phyloP scores from a whole-genome alignment of 2,113 vertebrate species.

The Cyanistes caeruleus region DNA sequence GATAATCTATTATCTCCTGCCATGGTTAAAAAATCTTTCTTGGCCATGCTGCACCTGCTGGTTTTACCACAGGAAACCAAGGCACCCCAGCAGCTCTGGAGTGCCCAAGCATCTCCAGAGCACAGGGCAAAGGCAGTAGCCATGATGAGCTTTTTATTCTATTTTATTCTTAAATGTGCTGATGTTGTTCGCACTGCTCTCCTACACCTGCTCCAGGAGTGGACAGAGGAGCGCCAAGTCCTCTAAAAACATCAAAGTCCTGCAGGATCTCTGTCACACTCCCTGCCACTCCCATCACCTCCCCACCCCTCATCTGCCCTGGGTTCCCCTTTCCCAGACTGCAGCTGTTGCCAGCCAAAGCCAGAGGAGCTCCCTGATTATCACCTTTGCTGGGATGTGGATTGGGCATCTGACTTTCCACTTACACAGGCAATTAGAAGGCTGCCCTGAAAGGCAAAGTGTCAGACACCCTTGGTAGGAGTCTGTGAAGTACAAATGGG shows the following conservation, averaged over 20 bases:
- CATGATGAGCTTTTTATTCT: not conserved
- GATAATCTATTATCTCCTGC: not conserved
- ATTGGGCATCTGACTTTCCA: conserved; percentile 43
- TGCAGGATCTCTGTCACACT: not conserved
- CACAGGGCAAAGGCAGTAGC: not conserved
- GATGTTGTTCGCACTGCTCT: rapidly evolving
- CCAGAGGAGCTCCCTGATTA: conserved; percentile 16
- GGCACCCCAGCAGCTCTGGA: not conserved
- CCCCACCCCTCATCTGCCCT: not conserved
- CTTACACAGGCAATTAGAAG: conserved; percentile 11
- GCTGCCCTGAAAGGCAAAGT: conserved; percentile 23
- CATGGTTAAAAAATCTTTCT: not conserved
- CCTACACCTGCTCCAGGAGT: not conserved
- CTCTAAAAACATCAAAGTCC: not conserved
- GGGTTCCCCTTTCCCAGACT: conserved; percentile 5
- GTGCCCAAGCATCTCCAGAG: not conserved
- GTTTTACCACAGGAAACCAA: not conserved
- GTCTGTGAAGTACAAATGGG: conserved; percentile 38
- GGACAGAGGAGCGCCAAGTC: not conserved
- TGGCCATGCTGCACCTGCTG: not conserved
- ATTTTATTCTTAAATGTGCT: not conserved
- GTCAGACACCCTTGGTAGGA: conserved; percentile 53
- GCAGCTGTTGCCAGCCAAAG: conserved; percentile 29
- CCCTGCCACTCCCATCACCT: rapidly evolving
- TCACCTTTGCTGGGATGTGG: conserved; percentile 58